Evolutionary conservation across 2,888 invertebrate species (phyloP).

Genomic region (Physocephala rufipes): DNA sequence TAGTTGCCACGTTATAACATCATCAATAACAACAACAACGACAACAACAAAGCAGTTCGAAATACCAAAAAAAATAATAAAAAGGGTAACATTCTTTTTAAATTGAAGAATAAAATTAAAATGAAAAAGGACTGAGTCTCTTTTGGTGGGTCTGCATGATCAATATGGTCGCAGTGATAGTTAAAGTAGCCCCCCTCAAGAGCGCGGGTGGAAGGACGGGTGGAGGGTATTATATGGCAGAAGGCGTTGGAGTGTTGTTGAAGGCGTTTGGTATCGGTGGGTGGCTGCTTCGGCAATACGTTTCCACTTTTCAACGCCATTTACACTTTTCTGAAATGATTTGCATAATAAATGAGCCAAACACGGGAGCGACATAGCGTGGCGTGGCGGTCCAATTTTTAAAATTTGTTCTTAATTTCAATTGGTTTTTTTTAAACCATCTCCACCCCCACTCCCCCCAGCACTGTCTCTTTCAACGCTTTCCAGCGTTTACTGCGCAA

Average conservation of each 20-base stretch:
- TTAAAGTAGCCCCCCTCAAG: too few species aligned
- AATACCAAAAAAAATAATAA: background rate
- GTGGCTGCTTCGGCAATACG: background rate
- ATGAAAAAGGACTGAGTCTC: background rate
- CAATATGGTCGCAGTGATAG: background rate
- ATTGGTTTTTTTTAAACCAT: too few species aligned
- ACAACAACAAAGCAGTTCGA: background rate
- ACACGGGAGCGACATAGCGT: conserved; percentile 6
- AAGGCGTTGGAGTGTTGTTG: too few species aligned
- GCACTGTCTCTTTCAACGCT: background rate
- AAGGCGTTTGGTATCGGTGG: too few species aligned
- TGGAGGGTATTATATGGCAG: too few species aligned
- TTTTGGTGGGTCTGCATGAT: too few species aligned
- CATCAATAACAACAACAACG: background rate
- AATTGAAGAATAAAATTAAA: background rate
- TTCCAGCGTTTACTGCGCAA: too few species aligned
- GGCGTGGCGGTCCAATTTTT: background rate
- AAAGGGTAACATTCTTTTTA: background rate
- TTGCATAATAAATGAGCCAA: conserved; percentile 31
- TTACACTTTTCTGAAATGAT: conserved; percentile 23
- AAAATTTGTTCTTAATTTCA: too few species aligned
- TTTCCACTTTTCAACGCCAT: conserved; percentile 8
- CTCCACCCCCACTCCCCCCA: background rate
- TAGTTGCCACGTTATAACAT: background rate
- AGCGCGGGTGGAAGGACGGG: background rate